A percentile compares a stretch with the other conserved stretches of the same genome.
Evolutionary conservation across 2,888 invertebrate genomes (phyloP).

Genomic region (Caenorhabditis uteleia): DNA sequence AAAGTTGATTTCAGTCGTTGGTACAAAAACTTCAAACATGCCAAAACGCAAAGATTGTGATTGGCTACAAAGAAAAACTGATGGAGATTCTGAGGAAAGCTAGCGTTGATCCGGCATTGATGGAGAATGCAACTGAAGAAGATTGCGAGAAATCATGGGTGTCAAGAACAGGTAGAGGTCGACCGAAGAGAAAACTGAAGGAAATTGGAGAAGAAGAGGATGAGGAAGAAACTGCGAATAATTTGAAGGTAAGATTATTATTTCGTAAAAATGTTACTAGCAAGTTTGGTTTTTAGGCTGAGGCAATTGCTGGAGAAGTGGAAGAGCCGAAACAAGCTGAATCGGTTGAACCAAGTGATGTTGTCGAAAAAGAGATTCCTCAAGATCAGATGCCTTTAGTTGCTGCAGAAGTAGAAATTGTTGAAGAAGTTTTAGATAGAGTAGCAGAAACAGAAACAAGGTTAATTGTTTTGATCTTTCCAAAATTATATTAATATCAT

Average conservation of each 20-base stretch:
- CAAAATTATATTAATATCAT: no score
- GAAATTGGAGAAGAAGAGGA: slow-evolving; percentile 2
- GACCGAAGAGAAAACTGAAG: slow-evolving; percentile 13
- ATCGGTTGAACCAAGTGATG: background rate
- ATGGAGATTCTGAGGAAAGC: slow-evolving; percentile 11
- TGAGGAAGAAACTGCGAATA: slow-evolving; percentile 3
- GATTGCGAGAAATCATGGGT: slow-evolving; percentile 24
- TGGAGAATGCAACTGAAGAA: background rate
- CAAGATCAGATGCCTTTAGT: background rate
- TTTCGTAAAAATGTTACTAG: background rate
- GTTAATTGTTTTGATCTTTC: background rate
- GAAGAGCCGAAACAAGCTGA: background rate
- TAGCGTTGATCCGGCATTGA: slow-evolving; percentile 12
- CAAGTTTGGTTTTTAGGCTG: background rate
- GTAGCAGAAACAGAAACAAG: background rate
- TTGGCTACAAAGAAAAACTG: slow-evolving; percentile 31
- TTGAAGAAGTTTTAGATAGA: background rate
- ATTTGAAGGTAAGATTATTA: background rate
- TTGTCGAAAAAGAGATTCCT: background rate
- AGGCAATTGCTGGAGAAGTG: background rate
- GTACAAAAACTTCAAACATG: slow-evolving; percentile 25
- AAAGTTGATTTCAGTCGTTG: slow-evolving; percentile 4
- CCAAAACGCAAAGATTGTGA: slow-evolving; percentile 14
- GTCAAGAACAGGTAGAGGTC: slow-evolving; percentile 10
- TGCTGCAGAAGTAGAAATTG: background rate